Base-by-base conservation (phyloP, 2,888 invertebrate genomes). In the Rapana venosa region DNA sequence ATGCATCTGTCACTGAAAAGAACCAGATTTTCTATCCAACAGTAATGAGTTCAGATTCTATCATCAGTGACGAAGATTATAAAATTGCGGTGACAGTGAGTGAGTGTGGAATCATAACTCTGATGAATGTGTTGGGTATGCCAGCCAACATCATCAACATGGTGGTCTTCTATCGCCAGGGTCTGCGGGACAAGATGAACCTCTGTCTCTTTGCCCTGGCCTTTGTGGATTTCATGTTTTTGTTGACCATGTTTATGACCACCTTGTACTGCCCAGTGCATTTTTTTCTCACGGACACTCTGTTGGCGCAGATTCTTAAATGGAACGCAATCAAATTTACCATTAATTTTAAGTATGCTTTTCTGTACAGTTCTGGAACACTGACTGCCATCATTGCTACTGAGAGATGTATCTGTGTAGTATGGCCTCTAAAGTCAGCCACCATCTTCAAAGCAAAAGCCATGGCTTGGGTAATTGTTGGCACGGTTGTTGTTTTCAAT, bases 271-370 rank as follows among this genome's bases (percentile, higher is more conserved):
- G 58, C 36, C 20, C 61, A 47, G 83, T 47, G 22, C 47, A 5
- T 26, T 20, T 70, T 11, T 47, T 90, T 32, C 85, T 92, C 92
- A 92, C 93, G 4, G 6, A n/a, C 13, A 17, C 30, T 15, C 15
- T 22, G 22, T 47, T 47, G 47, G 47, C 15, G 15, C 36, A 74
- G 87, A n/a, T 13, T 13, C 70, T 36, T 32, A 66, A 70, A 22
- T n/a, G 36, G n/a, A 2, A 47, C n/a, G 13, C 32, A 13, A 20
- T 32, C 30, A 79, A 20, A 22, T 15, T 79, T n/a, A 6, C 47
- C 15, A 26, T 47, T 30, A 36, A 32, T 22, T 58, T 79, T 15
- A 17, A 61, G 58, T n/a, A 61, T 5, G 88, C 81, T 0, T 88
- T 83, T 61, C 17, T n/a, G 81, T 58, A 88, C 61, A 36, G 56